These are phyloP conservation scores for Papilio helenus DNA, from an alignment of 1,140 invertebrate species.

Conservation along the genomic window DNA sequence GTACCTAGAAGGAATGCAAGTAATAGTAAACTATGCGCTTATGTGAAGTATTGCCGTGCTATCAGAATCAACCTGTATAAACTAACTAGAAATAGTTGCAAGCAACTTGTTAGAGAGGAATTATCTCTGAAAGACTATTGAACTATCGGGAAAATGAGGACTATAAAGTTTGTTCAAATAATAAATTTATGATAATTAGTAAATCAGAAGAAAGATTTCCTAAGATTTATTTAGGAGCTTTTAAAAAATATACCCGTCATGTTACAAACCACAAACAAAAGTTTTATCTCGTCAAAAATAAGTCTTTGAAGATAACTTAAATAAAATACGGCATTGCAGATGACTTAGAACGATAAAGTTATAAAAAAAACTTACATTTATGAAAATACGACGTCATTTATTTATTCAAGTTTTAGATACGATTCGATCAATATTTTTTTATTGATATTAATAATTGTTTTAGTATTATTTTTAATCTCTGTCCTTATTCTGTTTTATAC, in stretches of 20 bases:
- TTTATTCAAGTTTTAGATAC: too few relatives aligned
- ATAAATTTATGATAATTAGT: neutral
- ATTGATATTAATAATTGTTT: too few relatives aligned
- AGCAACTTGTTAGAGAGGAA: neutral
- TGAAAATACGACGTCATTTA: too few relatives aligned
- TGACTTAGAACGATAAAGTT: neutral
- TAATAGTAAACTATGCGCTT: neutral
- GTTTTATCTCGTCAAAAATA: neutral
- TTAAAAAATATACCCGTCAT: neutral
- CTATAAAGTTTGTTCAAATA: neutral
- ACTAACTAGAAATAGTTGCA: neutral
- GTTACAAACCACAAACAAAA: neutral
- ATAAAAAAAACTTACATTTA: neutral
- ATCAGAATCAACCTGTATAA: neutral
- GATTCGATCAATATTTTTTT: too few relatives aligned
- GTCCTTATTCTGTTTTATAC: too few relatives aligned
- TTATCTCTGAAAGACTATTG: neutral
- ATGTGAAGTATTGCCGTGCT: neutral
- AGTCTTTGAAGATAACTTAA: conserved; percentile 20
- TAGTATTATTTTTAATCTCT: too few relatives aligned
- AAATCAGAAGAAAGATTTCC: neutral
- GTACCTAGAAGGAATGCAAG: neutral
- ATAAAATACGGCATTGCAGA: neutral
- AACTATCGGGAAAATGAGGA: neutral
- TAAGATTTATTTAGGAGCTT: neutral